These are phyloP conservation scores for Cichlasoma orientale DNA, from an alignment of 2,797 vertebrate species.

Conservation along the genomic window DNA sequence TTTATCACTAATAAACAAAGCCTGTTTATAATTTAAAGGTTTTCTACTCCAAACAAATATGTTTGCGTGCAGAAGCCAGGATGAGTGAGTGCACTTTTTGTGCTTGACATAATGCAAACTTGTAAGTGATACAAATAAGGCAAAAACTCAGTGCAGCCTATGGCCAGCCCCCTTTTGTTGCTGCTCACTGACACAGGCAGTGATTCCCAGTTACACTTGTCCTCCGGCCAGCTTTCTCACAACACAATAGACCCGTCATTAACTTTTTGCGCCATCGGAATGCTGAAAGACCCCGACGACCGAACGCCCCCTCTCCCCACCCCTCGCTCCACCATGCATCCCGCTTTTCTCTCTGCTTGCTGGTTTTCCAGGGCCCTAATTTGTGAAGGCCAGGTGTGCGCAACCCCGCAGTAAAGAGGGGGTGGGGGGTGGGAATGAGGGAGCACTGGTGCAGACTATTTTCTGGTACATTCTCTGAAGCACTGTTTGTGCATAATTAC, in stretches of 20 bases:
- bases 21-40: conserved; percentile 15
- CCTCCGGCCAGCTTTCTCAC: conserved; percentile 64
- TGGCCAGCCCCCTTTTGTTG: conserved; percentile 70
- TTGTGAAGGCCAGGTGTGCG: conserved; percentile 82
- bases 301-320: conserved; percentile 38
- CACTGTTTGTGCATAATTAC: neutral
- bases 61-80: conserved; percentile 7
- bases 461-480: neutral
- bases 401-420: conserved; percentile 52
- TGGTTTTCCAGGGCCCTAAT: conserved; percentile 77
- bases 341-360: conserved; percentile 63
- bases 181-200: conserved; percentile 73
- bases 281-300: conserved; percentile 73
- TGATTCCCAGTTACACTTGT: conserved; percentile 74
- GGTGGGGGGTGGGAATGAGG: conserved; percentile 30
- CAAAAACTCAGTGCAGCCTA: conserved; percentile 50
- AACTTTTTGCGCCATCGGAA: conserved; percentile 85
- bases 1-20: conserved; percentile 5
- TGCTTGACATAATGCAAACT: conserved; percentile 37
- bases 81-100: conserved; percentile 37
- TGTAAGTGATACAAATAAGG: conserved; percentile 73
- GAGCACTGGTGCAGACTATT: conserved; percentile 51
- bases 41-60: conserved; percentile 7
- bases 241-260: conserved; percentile 79
- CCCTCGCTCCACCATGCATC: conserved; percentile 46